These are phyloP conservation scores for Melanotaenia pygmaea DNA, from an alignment of 2,797 vertebrate species.

Conservation along the genomic window DNA sequence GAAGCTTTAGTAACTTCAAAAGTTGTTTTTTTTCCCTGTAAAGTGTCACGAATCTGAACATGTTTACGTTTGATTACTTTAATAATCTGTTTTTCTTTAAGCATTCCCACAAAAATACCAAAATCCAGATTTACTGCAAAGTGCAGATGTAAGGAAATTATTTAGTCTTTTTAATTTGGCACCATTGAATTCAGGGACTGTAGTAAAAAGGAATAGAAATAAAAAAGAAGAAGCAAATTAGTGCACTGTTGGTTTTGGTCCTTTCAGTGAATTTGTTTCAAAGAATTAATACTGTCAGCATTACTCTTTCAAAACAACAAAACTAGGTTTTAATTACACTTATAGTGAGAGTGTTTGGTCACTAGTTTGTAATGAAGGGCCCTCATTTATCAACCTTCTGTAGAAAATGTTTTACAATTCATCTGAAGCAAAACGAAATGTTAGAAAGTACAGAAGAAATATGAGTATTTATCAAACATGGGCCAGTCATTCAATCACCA, in stretches of 20 bases:
- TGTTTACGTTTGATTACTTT: not conserved
- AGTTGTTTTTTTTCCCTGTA: too few relatives aligned
- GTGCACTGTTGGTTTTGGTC: conserved; percentile 1
- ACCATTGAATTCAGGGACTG: not conserved
- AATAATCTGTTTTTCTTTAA: too few relatives aligned
- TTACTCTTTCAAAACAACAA: not conserved
- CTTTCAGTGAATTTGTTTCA: not conserved
- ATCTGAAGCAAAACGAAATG: not conserved
- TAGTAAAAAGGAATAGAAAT: not conserved
- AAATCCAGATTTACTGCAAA: not conserved
- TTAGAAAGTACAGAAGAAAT: too few relatives aligned
- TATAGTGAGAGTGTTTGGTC: conserved; percentile 3
- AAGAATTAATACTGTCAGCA: not conserved
- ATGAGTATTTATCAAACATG: too few relatives aligned
- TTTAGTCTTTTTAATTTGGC: not conserved
- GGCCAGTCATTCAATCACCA: too few relatives aligned
- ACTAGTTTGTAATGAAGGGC: not conserved
- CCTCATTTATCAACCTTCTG: not conserved
- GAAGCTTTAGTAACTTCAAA: too few relatives aligned
- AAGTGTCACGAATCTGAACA: not conserved
- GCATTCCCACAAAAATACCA: not conserved
- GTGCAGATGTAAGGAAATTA: not conserved
- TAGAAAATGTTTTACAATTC: not conserved
- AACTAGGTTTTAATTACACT: not conserved
- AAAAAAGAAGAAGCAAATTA: not conserved